Evolutionary conservation across 2,888 invertebrate genomes (phyloP), one percentile per base, ranked within the genome.

Genomic region (Spisula solida): DNA sequence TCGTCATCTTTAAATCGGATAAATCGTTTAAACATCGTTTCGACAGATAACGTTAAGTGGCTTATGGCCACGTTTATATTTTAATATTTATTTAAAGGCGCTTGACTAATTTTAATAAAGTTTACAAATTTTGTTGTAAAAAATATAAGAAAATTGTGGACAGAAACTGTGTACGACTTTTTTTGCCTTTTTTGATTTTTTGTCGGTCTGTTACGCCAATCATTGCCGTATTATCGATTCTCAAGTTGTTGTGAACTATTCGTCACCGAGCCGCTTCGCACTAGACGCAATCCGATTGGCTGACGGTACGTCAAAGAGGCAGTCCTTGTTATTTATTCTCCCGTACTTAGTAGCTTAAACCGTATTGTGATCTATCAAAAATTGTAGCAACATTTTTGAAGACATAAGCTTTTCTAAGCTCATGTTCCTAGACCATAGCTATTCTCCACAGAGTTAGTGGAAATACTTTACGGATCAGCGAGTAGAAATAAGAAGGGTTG

Each of bases 381-480:
- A 91, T 87, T 88, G 90, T 90, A 91, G 90, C 87, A 90, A 92
- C 93, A 93, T 93, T 93, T 87, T 93, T 93, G 90, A 92, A 89
- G 91, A 92, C 93, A 92, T 94, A 94, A 94, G 93, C 94, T 91
- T 85, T 90, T 88, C 92, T 93, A 94, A 92, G 92, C 93, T 89
- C 83, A 79, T 92, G 85, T 92, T 90, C 89, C 88, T 87, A 87
- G 91, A 82, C 88, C 86, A 75, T 75, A 66, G 80, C 90, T 91
- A 92, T 91, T 92, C 92, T 92, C 91, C 81, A 89, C 83, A 92
- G 92, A 92, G 66, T 92, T 88, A 89, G 82, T 78, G 85, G 85
- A 90, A 41, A 88, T 90, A 88, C 85, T 87, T 89, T 90, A 87
- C 84, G 91, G 90, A 88, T 90, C 87, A 91, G 82, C 70, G 81